These are phyloP conservation scores for Xestoiulus laeticollis DNA, from an alignment of 2,888 invertebrate genomes.

Conservation along the genomic window DNA sequence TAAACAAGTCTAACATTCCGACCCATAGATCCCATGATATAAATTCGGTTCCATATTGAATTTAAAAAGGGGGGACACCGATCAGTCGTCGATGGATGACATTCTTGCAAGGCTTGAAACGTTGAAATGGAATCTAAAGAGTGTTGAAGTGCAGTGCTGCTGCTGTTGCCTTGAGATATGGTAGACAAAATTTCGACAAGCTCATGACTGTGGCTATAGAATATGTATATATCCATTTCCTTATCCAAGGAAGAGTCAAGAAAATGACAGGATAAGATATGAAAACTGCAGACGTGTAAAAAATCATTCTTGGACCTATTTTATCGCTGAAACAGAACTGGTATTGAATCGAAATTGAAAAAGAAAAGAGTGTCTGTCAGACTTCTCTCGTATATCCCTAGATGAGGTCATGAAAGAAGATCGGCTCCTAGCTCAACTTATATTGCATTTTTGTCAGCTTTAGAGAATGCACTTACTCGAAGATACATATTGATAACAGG, in stretches of 20 bases:
- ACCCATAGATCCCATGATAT: not conserved
- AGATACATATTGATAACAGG: not conserved
- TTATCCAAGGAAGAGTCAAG: constrained; percentile 2
- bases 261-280: constrained; percentile 37
- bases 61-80: not conserved
- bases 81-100: constrained; percentile 15
- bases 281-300: constrained; percentile 23
- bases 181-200: not conserved
- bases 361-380: constrained; percentile 13
- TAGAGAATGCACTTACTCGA: not conserved
- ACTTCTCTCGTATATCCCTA: not conserved
- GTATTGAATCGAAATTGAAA: constrained; percentile 37
- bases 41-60: not conserved
- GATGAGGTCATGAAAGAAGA: constrained; percentile 37
- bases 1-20: too few species aligned
- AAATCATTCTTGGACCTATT: constrained; percentile 11
- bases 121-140: constrained; percentile 10
- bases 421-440: constrained; percentile 15
- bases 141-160: not conserved
- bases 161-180: not conserved
- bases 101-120: not conserved
- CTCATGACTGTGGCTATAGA: not conserved
- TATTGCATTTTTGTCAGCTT: constrained; percentile 11
- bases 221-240: not conserved
- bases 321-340: constrained; percentile 15